phyloP scores from a whole-genome alignment of 1,140 invertebrate species.

The Sitodiplosis mosellana region DNA sequence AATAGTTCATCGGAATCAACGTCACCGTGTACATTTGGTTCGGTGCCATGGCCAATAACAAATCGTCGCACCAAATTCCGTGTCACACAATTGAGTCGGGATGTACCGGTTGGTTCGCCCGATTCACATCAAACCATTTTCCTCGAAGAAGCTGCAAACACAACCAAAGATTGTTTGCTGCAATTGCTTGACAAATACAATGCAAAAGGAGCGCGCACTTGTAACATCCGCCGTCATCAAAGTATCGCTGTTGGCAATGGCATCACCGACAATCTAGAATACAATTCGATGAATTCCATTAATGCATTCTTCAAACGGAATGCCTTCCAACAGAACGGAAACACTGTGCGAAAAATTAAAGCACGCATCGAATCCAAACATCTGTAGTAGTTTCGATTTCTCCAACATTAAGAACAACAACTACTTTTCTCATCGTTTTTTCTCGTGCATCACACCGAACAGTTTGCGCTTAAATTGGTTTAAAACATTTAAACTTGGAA shows the following conservation, averaged over 20 bases:
- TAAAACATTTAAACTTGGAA: too few species aligned
- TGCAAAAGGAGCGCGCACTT: constrained; percentile 24
- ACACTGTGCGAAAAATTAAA: constrained; percentile 18
- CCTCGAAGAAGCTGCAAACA: constrained; percentile 35
- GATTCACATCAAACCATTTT: constrained; percentile 34
- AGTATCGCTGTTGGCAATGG: constrained; percentile 24
- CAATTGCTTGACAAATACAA: constrained; percentile 56
- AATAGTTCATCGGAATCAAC: constrained; percentile 19
- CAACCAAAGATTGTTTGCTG: constrained; percentile 49
- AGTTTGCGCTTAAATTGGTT: too few species aligned
- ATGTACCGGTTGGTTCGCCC: constrained; percentile 39
- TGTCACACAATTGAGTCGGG: constrained; percentile 36
- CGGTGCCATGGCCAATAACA: constrained; percentile 31
- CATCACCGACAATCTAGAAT: constrained; percentile 25
- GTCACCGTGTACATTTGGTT: constrained; percentile 20
- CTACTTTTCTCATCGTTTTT: too few species aligned
- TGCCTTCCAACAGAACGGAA: constrained; percentile 32
- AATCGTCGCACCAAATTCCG: constrained; percentile 32
- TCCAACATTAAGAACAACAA: too few species aligned
- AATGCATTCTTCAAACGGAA: constrained; percentile 45
- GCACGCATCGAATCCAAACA: constrained; percentile 20
- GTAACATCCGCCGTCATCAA: constrained; percentile 16
- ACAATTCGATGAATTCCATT: constrained; percentile 42
- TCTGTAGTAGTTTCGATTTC: too few species aligned
- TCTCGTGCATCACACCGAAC: too few species aligned